A percentile compares a stretch with the other conserved stretches of the same genome.
phyloP scores from a whole-genome alignment of 2,113 vertebrate species.

The Colistium nudipinnis region DNA sequence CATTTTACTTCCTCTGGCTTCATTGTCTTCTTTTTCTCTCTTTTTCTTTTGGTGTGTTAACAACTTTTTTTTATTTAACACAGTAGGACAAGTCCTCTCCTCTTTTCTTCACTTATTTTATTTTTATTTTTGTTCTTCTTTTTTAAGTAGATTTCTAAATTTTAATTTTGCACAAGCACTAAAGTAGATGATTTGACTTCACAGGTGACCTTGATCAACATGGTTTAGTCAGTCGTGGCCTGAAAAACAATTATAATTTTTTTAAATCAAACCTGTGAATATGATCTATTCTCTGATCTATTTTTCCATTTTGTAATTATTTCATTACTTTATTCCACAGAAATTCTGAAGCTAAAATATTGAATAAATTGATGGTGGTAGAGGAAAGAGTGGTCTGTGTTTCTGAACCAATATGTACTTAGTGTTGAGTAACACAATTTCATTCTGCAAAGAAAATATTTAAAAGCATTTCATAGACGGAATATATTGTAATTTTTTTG shows the following conservation, averaged over 20 bases:
- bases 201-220: slow-evolving; percentile 49
- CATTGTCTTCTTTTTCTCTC: slow-evolving; percentile 46
- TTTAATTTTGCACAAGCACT: slow-evolving; percentile 80
- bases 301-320: slow-evolving; percentile 81
- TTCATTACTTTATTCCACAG: slow-evolving; percentile 80
- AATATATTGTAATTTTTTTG: too few relatives aligned
- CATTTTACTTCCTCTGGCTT: slow-evolving; percentile 48
- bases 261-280: slow-evolving; percentile 81
- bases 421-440: neutral
- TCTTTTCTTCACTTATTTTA: slow-evolving; percentile 41
- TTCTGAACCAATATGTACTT: slow-evolving; percentile 10
- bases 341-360: slow-evolving; percentile 79
- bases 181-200: slow-evolving; percentile 64
- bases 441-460: too few relatives aligned
- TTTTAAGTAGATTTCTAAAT: slow-evolving; percentile 46
- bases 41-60: slow-evolving; percentile 52
- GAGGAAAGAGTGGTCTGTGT: slow-evolving; percentile 57
- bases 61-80: slow-evolving; percentile 66
- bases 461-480: too few relatives aligned
- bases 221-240: slow-evolving; percentile 33
- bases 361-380: slow-evolving; percentile 83
- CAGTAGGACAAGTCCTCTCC: slow-evolving; percentile 52
- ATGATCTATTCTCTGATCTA: slow-evolving; percentile 74
- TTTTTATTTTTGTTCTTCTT: slow-evolving; percentile 47
- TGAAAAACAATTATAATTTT: too few relatives aligned